These are phyloP conservation scores for Dromaius novaehollandiae DNA, from an alignment of 2,113 vertebrate genomes.

Conservation along the genomic window DNA sequence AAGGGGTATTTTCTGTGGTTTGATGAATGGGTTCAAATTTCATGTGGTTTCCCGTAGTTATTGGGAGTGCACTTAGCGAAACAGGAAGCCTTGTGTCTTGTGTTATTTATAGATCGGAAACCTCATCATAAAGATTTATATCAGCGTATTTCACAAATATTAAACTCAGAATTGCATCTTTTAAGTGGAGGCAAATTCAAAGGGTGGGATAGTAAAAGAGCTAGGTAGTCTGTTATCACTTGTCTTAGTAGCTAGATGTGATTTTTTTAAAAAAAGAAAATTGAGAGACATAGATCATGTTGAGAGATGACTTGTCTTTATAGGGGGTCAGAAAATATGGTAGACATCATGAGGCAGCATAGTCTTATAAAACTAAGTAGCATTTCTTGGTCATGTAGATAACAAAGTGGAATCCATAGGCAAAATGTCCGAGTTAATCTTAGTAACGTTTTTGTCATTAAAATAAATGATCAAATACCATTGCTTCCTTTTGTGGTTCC, in stretches of 20 bases:
- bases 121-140: constrained; percentile 9
- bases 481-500: background rate
- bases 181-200: background rate
- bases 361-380: background rate
- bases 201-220: background rate
- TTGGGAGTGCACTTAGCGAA: background rate
- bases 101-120: constrained; percentile 31
- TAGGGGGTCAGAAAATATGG: background rate
- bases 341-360: background rate
- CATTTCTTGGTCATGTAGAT: background rate
- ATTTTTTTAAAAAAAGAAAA: background rate
- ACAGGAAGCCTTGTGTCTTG: background rate
- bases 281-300: background rate
- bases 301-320: background rate
- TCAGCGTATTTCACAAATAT: background rate
- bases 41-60: constrained; percentile 52
- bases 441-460: background rate
- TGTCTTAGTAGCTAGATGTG: background rate
- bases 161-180: background rate
- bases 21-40: constrained; percentile 50
- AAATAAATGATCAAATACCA: background rate
- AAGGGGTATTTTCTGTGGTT: constrained; percentile 1
- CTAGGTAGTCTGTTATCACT: rapidly evolving
- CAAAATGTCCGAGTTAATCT: background rate
- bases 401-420: background rate